Base-by-base conservation (phyloP, 1,140 invertebrate species). In the Araneus ventricosus region DNA sequence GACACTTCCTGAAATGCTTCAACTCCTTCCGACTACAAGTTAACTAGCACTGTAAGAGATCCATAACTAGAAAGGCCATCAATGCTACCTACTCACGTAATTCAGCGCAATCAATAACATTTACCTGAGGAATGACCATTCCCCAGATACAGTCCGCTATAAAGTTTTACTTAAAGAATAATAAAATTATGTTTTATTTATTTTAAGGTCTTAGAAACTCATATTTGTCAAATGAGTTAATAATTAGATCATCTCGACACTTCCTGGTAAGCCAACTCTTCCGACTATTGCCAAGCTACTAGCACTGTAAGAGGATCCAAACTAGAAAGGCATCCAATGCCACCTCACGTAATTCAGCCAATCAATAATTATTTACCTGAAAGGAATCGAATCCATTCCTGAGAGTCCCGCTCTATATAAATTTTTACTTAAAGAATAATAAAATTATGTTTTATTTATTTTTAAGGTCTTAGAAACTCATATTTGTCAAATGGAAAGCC, bases 301-400 rank as follows among this genome's bases (percentile, higher is more conserved):
- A 75, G 30, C 67, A 37, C 30, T 75, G 30, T 20, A 34, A 75
- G 17, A 34, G 34, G 34, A 37, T 34, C 70, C 30, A 0, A 7
- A 67, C n/a, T 6, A 27, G 70, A 20, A 52, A 34, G 70, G 22
- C 82, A 37, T 39, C 75, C 22, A 52, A 30, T 45, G 52, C 57
- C 20, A 45, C 27, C 20, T 61, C 85, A 87, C 85, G 85, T 87
- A 61, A 87, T 87, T 45, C 59, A 14, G 10, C 27, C 52, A 87
- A 87, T 87, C 85, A 45, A 87, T 87, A 61, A 87, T 87, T 87
- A 87, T 87, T 87, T 87, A 87, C 85, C 59, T 61, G 41, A 59
- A 75, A 37, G 63, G 34, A 61, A 87, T 24, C 59, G 59, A 87
- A 61, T 34, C 85, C 17, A 61, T 87, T 61, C 85, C 85, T n/a